Conservation (phyloP, 2,113 vertebrate genomes). For the Peromyscus californicus region DNA sequence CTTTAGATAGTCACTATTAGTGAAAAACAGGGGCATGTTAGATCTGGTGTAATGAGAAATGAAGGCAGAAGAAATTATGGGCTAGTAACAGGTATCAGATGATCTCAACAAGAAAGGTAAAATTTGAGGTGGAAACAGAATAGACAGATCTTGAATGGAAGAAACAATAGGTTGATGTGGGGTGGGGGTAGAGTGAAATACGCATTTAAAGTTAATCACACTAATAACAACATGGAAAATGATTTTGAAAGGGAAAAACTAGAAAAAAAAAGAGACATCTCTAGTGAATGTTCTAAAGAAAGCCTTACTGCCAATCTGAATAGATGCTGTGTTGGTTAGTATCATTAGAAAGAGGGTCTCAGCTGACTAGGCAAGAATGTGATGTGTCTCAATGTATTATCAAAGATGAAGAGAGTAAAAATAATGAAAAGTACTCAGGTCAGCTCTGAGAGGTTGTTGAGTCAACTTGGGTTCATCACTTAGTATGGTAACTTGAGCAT, state of each 20-base stretch:
- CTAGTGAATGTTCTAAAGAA: neutral
- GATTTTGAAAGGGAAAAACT: neutral
- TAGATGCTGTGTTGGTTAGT: neutral
- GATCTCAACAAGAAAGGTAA: neutral
- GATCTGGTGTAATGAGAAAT: neutral
- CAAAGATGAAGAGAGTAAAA: neutral
- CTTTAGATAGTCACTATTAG: neutral
- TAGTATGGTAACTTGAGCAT: neutral
- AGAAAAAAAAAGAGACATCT: neutral
- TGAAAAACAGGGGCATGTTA: neutral
- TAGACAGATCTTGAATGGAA: neutral
- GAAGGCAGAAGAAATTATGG: neutral
- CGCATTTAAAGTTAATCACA: neutral
- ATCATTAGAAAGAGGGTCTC: neutral
- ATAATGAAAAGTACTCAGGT: neutral
- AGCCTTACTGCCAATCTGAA: neutral
- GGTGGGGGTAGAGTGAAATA: neutral
- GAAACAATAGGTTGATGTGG: neutral
- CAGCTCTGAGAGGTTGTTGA: neutral
- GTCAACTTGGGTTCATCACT: neutral
- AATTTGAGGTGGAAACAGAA: conserved; percentile 22
- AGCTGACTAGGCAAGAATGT: neutral
- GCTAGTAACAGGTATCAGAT: neutral
- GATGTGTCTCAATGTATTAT: neutral
- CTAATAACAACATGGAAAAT: neutral